Percentiles rank a stretch among this genome's conserved stretches.
These are phyloP conservation scores for Actinopyga echinites DNA, from an alignment of 53 echinoderm and acorn worm genomes.

Conservation along the genomic window DNA sequence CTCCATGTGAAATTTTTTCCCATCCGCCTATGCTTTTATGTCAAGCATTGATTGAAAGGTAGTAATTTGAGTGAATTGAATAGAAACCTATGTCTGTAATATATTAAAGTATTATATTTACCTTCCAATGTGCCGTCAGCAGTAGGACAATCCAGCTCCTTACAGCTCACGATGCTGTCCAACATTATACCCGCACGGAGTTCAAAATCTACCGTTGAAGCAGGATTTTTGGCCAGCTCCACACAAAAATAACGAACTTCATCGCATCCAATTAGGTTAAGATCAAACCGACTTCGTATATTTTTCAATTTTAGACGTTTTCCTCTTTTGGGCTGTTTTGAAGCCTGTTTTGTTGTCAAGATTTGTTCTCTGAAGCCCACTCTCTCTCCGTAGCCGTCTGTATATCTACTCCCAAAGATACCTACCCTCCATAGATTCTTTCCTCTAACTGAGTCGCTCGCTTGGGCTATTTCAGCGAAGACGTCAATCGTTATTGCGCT, in stretches of 20 bases:
- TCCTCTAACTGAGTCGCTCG: background rate
- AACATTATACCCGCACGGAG: constrained; percentile 25
- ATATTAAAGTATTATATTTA: no score
- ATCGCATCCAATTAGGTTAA: constrained; percentile 28
- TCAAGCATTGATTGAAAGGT: no score
- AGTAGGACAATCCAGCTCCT: background rate
- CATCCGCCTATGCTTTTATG: no score
- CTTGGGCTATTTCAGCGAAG: background rate
- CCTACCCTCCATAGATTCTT: constrained; percentile 29
- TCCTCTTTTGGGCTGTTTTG: background rate
- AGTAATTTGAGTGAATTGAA: no score
- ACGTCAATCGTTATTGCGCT: constrained; percentile 11
- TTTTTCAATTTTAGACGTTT: constrained; percentile 16
- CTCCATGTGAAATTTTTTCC: no score
- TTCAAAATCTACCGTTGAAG: constrained; percentile 10
- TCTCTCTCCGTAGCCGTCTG: constrained; percentile 40
- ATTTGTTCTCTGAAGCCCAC: constrained; percentile 39
- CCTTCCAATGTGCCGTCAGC: background rate
- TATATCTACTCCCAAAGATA: constrained; percentile 36
- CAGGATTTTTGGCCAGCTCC: background rate
- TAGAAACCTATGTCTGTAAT: no score
- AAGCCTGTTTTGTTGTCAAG: constrained; percentile 29
- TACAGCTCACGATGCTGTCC: constrained; percentile 2
- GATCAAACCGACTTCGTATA: constrained; percentile 7
- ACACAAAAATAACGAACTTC: constrained; percentile 24